Conservation (phyloP, 92 coral and sea anemone genomes). For the Ricordea florida region DNA sequence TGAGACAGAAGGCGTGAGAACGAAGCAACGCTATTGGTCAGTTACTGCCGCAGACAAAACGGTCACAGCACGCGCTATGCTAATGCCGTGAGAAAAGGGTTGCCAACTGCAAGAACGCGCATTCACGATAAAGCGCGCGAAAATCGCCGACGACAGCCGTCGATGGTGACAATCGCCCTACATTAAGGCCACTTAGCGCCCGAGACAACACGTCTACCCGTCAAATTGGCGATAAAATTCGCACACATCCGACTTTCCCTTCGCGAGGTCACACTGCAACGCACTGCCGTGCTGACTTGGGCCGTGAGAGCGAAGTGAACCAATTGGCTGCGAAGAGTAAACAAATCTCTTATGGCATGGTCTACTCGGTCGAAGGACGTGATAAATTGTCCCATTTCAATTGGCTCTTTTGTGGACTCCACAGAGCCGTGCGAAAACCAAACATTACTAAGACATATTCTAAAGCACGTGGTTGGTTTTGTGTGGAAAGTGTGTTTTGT, state of each 20-base stretch:
- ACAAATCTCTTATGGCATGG: conserved; percentile 35
- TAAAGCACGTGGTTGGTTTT: conserved; percentile 67
- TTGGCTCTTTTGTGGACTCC: conserved; percentile 7
- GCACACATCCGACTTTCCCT: too few species aligned
- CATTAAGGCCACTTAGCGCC: conserved; percentile 7
- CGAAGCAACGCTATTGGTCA: conserved; percentile 75
- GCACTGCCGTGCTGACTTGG: background rate
- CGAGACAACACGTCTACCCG: conserved; percentile 10
- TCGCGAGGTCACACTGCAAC: too few species aligned
- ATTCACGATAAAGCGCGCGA: conserved; percentile 4
- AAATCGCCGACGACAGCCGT: conserved; percentile 5
- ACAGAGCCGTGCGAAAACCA: conserved; percentile 49
- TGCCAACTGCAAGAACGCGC: conserved; percentile 16
- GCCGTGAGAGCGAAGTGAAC: conserved; percentile 42
- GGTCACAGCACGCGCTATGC: conserved; percentile 41
- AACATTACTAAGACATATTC: conserved; percentile 40
- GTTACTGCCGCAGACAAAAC: conserved; percentile 21
- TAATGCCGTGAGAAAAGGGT: background rate
- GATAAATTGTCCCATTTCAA: conserved; percentile 12
- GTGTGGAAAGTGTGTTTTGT: conserved; percentile 63
- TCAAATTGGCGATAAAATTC: conserved; percentile 1
- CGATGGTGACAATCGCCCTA: background rate
- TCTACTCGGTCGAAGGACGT: background rate
- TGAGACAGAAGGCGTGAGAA: conserved; percentile 87
- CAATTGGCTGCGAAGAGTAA: conserved; percentile 36